Evolutionary conservation across 2,888 invertebrate species (phyloP).

Genomic region (Nycteola revayana): DNA sequence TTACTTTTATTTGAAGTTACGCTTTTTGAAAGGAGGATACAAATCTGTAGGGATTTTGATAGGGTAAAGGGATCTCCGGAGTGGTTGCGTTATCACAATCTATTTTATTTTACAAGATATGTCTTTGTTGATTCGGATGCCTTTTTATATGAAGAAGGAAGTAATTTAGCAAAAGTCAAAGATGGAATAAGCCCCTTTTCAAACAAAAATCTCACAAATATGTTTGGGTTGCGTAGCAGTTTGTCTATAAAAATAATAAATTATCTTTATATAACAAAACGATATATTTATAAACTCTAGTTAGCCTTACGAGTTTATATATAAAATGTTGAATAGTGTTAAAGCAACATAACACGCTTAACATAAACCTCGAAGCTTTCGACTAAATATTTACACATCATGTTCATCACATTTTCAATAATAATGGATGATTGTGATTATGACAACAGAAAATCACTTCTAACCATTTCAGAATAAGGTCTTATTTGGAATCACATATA

Average conservation of each 20-base stretch:
- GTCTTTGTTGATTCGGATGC: conserved; percentile 1
- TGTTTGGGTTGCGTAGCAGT: too few relatives aligned
- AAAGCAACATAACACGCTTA: conserved; percentile 16
- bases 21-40: conserved; percentile 11
- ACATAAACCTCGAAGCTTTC: conserved; percentile 20
- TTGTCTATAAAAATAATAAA: too few relatives aligned
- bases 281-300: too few relatives aligned
- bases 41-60: conserved; percentile 17
- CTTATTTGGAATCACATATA: conserved; percentile 1
- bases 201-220: too few relatives aligned
- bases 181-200: too few relatives aligned
- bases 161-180: conserved; percentile 7
- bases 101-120: conserved; percentile 7
- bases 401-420: conserved; percentile 32
- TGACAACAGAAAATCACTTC: conserved; percentile 15
- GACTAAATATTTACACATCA: conserved; percentile 31
- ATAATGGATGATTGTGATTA: conserved; percentile 8
- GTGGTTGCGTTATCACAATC: conserved; percentile 9
- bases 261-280: too few relatives aligned
- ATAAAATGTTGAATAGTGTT: conserved; percentile 16
- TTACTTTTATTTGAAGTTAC: conserved; percentile 24
- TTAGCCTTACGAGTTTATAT: too few relatives aligned
- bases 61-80: conserved; percentile 6
- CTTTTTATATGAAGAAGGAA: conserved; percentile 2
- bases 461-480: conserved; percentile 20